Base-by-base conservation (phyloP, 2,797 vertebrate genomes). In the Calcarius lapponicus region DNA sequence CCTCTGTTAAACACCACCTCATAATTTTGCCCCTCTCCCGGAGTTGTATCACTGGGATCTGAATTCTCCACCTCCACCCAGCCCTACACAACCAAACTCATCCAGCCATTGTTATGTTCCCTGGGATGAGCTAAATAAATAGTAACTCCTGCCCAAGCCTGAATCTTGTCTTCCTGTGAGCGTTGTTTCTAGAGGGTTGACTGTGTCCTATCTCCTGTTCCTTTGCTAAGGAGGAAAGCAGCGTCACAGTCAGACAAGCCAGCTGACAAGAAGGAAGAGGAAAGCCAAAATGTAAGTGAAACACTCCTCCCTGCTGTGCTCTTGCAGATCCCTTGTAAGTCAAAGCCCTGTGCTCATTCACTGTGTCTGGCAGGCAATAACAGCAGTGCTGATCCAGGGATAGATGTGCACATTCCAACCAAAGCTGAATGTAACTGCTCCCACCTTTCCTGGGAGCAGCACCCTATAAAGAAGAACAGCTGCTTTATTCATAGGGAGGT, bases 231-330 rank as follows among this genome's bases (percentile, higher is more conserved):
- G 98, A 99, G 99, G 96, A 99, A 99, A 99, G 99, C 99, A 95
- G 99, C 98, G 2, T 99, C 99, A 18, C 98, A 98, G 80, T 98
- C 99, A 90, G 99, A 99, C 97, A 99, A 99, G 98, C 99, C 99
- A 18, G 98, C 96, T 57, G 99, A 99, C 91, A 99, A 97, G 95
- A 99, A 97, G 95, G 99, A 99, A 61, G 99, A 99, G 73, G 99
- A 99, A 94, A 98, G 98, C 98, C 99, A 99, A 98, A 99, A 98
- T 7, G 99, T 99, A 95, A 99, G 99, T 97, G 70, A 56, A 86
- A 76, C 31, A 32, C 61, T 73, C 51, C 34, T 72, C 17, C 7
- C 17, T 38, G 20, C 65, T 73, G 29, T 64, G 56, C 42, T 80
- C 29, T 80, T 84, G 38, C 28, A 86, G 47, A 48, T 71, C 76